Evolutionary conservation across 1,140 invertebrate genomes (phyloP), one percentile per base, ranked within the genome.

Genomic region (Drosophila elegans): DNA sequence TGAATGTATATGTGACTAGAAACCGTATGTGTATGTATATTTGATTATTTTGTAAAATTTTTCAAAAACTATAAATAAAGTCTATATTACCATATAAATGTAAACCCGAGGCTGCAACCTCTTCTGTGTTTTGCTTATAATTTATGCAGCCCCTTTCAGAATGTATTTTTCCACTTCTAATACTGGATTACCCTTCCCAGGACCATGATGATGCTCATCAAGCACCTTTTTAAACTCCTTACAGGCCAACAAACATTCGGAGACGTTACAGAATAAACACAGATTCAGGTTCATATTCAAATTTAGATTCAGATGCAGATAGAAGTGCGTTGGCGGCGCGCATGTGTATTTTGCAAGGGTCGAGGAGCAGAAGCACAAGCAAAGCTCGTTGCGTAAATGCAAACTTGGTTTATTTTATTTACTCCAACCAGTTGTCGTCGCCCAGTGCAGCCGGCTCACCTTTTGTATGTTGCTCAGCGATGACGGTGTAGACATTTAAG

Each of bases 1-100:
- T 89, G 80, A 78, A 90, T 90, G 84, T 89, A 90, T 90, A 90
- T 90, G 85, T 90, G 81, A 90, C 85, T 90, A 90, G 86, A 80
- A 77, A 76, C 84, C 84, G 83, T 88, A 82, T 89, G 83, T 86
- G 80, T 88, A 89, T 88, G 83, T 88, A 90, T 90, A 85, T 85
- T 89, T 90, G 77, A 85, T 90, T 90, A 90, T 90, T 90, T 90
- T 90, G 81, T 90, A 90, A 90, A 90, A 90, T 90, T 90, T 90
- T 90, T 90, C 80, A 90, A 90, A 90, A 90, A 90, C 86, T 90
- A 84, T 85, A 90, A 90, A 90, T 90, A 90, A 90, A 90, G 78
- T 90, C 86, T 90, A 90, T 90, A 90, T 90, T 85, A 90, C 83
- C 74, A 90, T 89, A 89, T 89, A 90, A 90, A 90, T 89, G 85